Evolutionary conservation across 2,113 vertebrate species (phyloP).

Genomic region (Hemibagrus wyckioides): DNA sequence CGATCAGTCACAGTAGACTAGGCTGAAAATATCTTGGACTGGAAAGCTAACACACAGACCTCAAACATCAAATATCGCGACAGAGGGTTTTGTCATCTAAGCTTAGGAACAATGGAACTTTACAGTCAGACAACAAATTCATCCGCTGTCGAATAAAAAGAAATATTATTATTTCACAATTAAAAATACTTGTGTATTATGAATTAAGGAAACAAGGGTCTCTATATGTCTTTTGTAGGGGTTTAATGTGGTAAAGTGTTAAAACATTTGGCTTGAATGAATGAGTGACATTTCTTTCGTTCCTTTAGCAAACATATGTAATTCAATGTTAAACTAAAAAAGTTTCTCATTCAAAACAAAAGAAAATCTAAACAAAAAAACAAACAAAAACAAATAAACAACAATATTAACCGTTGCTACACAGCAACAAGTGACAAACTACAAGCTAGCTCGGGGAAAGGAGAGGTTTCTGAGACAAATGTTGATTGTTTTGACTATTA

Average conservation of each 20-base stretch:
- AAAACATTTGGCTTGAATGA: not conserved
- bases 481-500: not conserved
- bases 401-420: not conserved
- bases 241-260: not conserved
- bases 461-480: not conserved
- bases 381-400: not conserved
- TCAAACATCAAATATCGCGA: not conserved
- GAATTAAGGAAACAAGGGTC: not conserved
- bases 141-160: not conserved
- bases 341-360: not conserved
- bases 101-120: not conserved
- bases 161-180: not conserved
- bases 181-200: not conserved
- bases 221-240: not conserved
- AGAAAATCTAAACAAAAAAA: not conserved
- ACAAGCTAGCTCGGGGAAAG: not conserved
- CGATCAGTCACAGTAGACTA: conserved; percentile 31
- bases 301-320: not conserved
- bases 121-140: not conserved
- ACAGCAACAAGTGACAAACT: not conserved
- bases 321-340: not conserved
- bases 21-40: conserved; percentile 13
- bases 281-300: not conserved
- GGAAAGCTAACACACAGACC: not conserved
- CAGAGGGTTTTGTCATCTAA: not conserved